Conservation (phyloP, 2,797 vertebrate genomes). For the Urocyon cinereoargenteus region DNA sequence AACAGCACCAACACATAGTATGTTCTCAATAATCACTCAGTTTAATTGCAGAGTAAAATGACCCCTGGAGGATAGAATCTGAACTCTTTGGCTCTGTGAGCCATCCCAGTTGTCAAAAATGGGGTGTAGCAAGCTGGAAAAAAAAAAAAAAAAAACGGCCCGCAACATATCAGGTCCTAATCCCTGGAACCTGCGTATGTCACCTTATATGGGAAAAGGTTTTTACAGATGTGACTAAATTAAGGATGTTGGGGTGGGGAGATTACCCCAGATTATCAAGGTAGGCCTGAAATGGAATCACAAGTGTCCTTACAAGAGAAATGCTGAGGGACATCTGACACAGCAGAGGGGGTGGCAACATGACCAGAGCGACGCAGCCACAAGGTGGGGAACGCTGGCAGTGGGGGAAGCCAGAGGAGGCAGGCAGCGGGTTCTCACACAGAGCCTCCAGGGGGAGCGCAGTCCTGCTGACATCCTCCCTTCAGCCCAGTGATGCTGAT, state of each 20-base stretch:
- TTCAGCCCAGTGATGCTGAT: background rate
- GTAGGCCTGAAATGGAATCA: background rate
- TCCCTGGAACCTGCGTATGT: background rate
- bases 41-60: background rate
- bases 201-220: background rate
- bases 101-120: background rate
- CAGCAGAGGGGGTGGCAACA: background rate
- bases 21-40: background rate
- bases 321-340: background rate
- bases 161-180: background rate
- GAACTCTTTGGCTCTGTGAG: background rate
- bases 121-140: background rate
- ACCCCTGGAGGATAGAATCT: background rate
- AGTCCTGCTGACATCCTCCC: background rate
- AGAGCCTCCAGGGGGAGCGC: accelerated
- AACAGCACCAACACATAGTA: background rate
- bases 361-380: background rate
- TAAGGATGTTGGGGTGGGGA: background rate
- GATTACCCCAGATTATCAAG: background rate
- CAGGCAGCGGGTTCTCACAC: background rate
- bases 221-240: background rate
- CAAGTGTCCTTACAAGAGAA: background rate
- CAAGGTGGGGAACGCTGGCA: background rate
- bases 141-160: background rate
- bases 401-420: accelerated